Conservation (phyloP, 2,113 vertebrate species). For the Vicugna pacos region DNA sequence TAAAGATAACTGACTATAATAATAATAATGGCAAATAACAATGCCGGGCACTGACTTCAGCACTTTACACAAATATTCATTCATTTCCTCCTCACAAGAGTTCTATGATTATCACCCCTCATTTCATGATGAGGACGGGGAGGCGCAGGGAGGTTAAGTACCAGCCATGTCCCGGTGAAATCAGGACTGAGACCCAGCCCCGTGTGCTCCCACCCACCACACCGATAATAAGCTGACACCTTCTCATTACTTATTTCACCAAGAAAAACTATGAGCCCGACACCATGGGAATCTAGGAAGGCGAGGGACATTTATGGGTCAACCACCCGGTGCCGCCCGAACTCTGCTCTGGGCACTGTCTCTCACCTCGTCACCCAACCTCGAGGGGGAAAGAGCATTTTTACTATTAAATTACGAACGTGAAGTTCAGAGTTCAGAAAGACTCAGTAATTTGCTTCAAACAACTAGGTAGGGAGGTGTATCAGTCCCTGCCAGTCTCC, state of each 20-base stretch:
- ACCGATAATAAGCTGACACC: background rate
- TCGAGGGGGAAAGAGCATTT: background rate
- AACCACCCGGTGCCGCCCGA: background rate
- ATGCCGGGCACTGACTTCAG: background rate
- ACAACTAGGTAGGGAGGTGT: background rate
- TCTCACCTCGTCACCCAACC: background rate
- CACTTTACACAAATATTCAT: background rate
- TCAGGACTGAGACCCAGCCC: background rate
- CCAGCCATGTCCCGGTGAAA: accelerated
- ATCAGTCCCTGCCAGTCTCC: accelerated
- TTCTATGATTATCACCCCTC: background rate
- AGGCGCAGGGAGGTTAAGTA: background rate
- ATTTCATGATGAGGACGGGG: background rate
- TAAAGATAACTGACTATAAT: background rate
- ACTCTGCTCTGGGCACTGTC: background rate
- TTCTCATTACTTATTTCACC: background rate
- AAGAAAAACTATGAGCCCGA: background rate
- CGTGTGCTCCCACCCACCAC: background rate
- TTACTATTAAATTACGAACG: background rate
- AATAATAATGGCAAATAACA: background rate
- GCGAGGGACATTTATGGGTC: background rate
- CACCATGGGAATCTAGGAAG: background rate
- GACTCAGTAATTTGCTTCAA: background rate
- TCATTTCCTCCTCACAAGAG: background rate
- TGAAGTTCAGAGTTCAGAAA: background rate